These are phyloP conservation scores for Subacronicta megacephala DNA, from an alignment of 2,888 invertebrate genomes.

Conservation along the genomic window DNA sequence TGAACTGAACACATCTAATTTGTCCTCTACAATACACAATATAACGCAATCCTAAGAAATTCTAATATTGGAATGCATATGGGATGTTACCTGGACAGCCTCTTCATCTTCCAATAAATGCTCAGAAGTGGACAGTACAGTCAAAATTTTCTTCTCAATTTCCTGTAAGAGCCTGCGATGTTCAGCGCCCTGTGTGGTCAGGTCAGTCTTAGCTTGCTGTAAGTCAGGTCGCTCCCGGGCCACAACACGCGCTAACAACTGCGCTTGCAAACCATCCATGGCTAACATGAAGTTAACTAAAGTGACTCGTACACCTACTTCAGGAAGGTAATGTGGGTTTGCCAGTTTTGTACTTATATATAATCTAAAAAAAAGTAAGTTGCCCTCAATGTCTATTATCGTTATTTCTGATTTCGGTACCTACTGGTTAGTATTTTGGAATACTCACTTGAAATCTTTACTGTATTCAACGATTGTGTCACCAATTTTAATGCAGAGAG, in stretches of 20 bases:
- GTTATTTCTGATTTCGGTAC: too few species aligned
- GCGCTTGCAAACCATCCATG: conserved; percentile 96
- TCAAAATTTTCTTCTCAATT: conserved; percentile 97
- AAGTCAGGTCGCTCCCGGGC: conserved; percentile 97
- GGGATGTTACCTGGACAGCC: conserved; percentile 91
- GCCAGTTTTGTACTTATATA: conserved; percentile 98
- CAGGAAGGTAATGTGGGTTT: conserved; percentile 98
- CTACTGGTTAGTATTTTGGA: background rate
- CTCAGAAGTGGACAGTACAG: conserved; percentile 85
- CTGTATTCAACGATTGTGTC: conserved; percentile 97
- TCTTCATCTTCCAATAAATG: conserved; percentile 96
- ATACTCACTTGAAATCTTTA: conserved; percentile 92
- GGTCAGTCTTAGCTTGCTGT: conserved; percentile 96
- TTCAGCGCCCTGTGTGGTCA: conserved; percentile 96
- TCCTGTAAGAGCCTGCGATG: conserved; percentile 95
- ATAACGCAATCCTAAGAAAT: background rate
- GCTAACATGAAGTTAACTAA: conserved; percentile 98
- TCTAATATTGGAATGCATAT: too few species aligned
- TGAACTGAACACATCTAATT: too few species aligned
- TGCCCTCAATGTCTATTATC: too few species aligned
- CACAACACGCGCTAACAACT: conserved; percentile 96
- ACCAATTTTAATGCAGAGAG: conserved; percentile 96
- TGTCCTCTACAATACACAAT: too few species aligned
- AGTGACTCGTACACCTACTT: conserved; percentile 97
- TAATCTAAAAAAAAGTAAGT: conserved; percentile 87